These are phyloP conservation scores for Amaurobius ferox DNA, from an alignment of 2,888 invertebrate genomes.

Conservation along the genomic window DNA sequence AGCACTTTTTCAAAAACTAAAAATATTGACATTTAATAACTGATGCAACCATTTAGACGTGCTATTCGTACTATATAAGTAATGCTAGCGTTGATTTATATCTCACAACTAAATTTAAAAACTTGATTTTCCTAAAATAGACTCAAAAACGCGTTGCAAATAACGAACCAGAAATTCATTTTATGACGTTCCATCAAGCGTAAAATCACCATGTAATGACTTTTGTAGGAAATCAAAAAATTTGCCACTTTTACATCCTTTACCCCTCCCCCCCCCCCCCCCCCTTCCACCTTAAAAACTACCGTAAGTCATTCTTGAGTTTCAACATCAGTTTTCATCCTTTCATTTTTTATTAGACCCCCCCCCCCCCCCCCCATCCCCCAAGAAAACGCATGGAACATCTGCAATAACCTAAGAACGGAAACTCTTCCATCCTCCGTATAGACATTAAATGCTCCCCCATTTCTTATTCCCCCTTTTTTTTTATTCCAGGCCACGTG, in stretches of 20 bases:
- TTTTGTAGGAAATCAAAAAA: neutral
- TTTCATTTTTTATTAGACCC: neutral
- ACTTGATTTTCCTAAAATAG: no score
- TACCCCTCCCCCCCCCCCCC: neutral
- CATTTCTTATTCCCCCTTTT: neutral
- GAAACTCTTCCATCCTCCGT: conserved; percentile 20
- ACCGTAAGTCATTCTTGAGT: neutral
- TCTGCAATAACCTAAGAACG: conserved; percentile 36
- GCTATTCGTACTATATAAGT: no score
- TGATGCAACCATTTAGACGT: no score
- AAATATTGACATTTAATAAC: no score
- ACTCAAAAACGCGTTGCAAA: no score
- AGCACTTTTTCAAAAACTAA: no score
- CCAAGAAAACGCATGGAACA: conserved; percentile 30
- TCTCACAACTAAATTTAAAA: no score
- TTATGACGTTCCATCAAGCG: neutral
- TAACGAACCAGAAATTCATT: no score
- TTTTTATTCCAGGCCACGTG: conserved; percentile 41
- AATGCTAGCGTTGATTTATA: no score
- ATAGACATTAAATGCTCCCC: neutral
- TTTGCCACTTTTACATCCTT: conserved; percentile 2
- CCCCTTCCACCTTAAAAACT: neutral
- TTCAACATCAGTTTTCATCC: neutral
- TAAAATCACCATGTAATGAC: neutral
- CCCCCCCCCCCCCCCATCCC: no score